Evolutionary conservation across 2,888 invertebrate species (phyloP), one percentile per base, ranked within the genome.

Genomic region (Troides helena): DNA sequence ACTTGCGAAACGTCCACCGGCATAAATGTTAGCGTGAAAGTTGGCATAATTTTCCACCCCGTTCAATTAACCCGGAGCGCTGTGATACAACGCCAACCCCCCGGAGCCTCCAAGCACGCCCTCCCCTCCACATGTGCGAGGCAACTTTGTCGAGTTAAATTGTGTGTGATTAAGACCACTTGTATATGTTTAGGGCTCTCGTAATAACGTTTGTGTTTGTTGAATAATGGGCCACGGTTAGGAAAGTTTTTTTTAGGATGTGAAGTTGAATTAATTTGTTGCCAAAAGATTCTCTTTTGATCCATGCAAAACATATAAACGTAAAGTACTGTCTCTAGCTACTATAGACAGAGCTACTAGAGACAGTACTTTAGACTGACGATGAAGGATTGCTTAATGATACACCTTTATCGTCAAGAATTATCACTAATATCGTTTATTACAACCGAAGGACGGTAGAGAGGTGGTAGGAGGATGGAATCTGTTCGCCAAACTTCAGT

Each of bases 21-120:
- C 78, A 80, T 86, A 82, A 82, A 79, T 79, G 81, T 81, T 81
- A 76, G 74, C 74, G 76, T 76, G 75, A 79, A 86, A 85, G 79
- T 88, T 88, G 80, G 81, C 83, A 82, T 87, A 86, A 84, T 82
- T 84, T 82, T 79, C 81, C 77, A 79, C 75, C 78, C 80, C 61
- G 78, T 80, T 80, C 78, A 79, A 82, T 83, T 81, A 81, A 83
- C 83, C 80, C 80, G 71, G 70, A 77, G 80, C 78, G 81, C 76
- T 74, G 74, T 71, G 74, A 75, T 70, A 71, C 72, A 72, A 65
- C 70, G 66, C 62, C 58, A 71, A 67, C 71, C 65, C 39, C 57
- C 58, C 46, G 50, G 57, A 72, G 70, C 70, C 14, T 4, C 14
- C 46, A 4, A 12, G 12, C 46, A 14, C 14, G 14, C 46, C 46